These are phyloP conservation scores for Phenganax subtilis DNA, from an alignment of 92 coral and sea anemone genomes.

Conservation along the genomic window DNA sequence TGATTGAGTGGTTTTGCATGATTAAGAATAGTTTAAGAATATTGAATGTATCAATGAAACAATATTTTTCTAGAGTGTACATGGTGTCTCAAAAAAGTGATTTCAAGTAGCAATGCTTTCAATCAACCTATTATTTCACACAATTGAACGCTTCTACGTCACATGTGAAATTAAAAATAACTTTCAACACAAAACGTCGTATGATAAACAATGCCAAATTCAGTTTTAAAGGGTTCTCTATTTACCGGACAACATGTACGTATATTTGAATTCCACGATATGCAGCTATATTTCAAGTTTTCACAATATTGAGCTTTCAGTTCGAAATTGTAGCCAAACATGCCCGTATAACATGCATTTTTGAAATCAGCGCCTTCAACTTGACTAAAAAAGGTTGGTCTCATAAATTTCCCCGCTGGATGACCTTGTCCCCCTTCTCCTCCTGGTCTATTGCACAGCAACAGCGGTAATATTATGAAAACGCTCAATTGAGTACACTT, in stretches of 20 bases:
- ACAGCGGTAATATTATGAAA: too few species aligned
- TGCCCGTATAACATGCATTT: slow-evolving; percentile 12
- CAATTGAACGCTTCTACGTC: background rate
- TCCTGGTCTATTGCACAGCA: too few species aligned
- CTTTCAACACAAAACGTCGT: background rate
- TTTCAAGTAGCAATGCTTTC: background rate
- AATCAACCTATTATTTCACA: background rate
- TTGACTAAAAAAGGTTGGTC: background rate
- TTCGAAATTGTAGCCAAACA: background rate
- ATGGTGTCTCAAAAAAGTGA: too few species aligned
- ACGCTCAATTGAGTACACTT: too few species aligned
- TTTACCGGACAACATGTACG: background rate
- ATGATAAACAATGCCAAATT: slow-evolving; percentile 9
- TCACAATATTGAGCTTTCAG: background rate
- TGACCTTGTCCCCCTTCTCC: slow-evolving; percentile 9
- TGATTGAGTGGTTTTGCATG: too few species aligned
- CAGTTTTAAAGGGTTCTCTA: slow-evolving; percentile 1
- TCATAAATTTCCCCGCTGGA: background rate
- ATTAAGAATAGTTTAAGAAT: background rate
- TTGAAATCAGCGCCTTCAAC: slow-evolving; percentile 9
- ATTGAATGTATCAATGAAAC: background rate
- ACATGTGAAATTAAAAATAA: too few species aligned
- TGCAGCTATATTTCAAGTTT: background rate
- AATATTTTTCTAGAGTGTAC: too few species aligned
- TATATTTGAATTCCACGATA: background rate